A percentile compares a stretch with the other conserved stretches of the same genome.
These are phyloP conservation scores for Barypeithes pellucidus DNA, from an alignment of 2,888 invertebrate species.

Conservation along the genomic window DNA sequence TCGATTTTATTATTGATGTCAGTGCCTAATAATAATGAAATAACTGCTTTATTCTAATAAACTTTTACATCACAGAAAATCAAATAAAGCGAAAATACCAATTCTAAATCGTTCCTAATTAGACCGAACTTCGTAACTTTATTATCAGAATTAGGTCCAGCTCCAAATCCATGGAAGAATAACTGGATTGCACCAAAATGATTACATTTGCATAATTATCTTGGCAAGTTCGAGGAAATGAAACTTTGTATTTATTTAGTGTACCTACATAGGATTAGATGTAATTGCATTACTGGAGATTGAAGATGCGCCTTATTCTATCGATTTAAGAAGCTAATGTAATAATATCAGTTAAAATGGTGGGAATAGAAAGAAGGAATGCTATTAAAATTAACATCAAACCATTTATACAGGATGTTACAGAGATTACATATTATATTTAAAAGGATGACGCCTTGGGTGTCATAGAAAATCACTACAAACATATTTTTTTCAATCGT, in stretches of 20 bases:
- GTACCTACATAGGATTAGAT: neutral
- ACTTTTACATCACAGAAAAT: constrained; percentile 2
- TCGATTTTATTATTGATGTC: no score
- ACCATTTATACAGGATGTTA: no score
- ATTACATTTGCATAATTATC: constrained; percentile 68
- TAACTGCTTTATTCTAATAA: no score
- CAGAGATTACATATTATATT: no score
- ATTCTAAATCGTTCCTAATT: constrained; percentile 28
- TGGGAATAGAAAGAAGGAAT: no score
- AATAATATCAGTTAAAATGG: neutral
- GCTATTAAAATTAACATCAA: no score
- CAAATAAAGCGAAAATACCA: constrained; percentile 30
- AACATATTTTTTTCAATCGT: no score
- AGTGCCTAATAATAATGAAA: no score
- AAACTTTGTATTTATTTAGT: constrained; percentile 17
- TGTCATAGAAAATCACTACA: no score
- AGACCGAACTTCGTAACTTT: constrained; percentile 16
- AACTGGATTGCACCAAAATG: constrained; percentile 65
- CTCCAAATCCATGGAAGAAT: constrained; percentile 53
- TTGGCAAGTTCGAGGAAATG: neutral
- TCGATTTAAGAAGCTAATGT: neutral
- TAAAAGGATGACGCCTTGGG: no score
- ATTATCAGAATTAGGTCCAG: constrained; percentile 37
- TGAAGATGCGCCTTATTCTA: neutral
- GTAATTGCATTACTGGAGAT: neutral